Conservation (phyloP, 37 sponge, comb jelly and placozoan species). For the Diacarnus erythraeanus region DNA sequence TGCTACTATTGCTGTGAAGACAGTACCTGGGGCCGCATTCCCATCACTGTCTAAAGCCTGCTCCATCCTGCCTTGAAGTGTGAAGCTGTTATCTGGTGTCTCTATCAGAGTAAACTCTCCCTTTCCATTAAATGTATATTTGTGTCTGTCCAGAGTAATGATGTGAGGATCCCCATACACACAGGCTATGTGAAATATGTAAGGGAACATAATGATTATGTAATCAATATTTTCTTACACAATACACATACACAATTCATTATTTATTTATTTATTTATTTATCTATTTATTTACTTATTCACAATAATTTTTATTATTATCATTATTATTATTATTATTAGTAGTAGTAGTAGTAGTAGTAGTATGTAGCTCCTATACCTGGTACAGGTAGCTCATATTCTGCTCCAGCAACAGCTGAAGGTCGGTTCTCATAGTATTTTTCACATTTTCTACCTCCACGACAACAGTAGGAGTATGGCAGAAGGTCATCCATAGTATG, state of each 20-base stretch:
- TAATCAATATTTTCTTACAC: too few relatives aligned
- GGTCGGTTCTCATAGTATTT: neutral
- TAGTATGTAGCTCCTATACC: too few relatives aligned
- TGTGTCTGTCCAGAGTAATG: conserved; percentile 63
- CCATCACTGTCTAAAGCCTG: conserved; percentile 20
- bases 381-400: neutral
- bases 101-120: conserved; percentile 74
- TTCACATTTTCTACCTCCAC: neutral
- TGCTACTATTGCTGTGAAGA: conserved; percentile 66
- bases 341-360: too few relatives aligned
- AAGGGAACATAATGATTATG: too few relatives aligned
- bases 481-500: neutral
- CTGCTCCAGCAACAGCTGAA: neutral
- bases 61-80: conserved; percentile 72
- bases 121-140: conserved; percentile 75
- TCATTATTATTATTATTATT: too few relatives aligned
- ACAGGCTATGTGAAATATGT: conserved; percentile 45
- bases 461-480: neutral
- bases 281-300: too few relatives aligned
- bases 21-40: conserved; percentile 34
- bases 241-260: too few relatives aligned
- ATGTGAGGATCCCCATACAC: conserved; percentile 75
- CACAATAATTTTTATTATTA: too few relatives aligned
- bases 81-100: conserved; percentile 53
- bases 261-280: too few relatives aligned